Evolutionary conservation across 2,797 vertebrate species (phyloP).

Genomic region (Pogoniulus pusillus): DNA sequence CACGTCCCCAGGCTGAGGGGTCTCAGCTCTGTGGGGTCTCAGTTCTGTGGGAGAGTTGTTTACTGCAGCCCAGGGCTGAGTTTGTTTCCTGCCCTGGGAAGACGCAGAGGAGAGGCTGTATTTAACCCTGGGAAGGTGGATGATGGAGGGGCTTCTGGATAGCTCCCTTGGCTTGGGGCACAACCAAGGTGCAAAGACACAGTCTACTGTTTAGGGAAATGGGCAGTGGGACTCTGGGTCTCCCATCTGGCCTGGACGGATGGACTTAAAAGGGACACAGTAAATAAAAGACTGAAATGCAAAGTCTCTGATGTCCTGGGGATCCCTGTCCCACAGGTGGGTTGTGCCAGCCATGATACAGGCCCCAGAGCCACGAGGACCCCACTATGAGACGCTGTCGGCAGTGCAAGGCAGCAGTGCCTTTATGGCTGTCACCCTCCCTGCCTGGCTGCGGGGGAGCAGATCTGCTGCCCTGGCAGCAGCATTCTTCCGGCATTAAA

Average conservation of each 20-base stretch:
- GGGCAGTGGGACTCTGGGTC: neutral
- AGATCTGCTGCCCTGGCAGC: neutral
- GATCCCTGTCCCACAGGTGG: fast-evolving
- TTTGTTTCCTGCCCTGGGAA: neutral
- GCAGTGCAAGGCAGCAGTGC: neutral
- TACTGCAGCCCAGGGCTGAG: neutral
- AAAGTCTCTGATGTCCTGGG: neutral
- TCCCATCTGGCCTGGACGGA: neutral
- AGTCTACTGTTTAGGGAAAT: neutral
- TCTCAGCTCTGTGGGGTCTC: fast-evolving
- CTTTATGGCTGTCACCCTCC: neutral
- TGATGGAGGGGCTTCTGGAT: neutral
- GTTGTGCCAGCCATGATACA: neutral
- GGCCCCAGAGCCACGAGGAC: neutral
- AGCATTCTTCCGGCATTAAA: conserved; percentile 6
- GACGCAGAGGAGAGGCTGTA: neutral
- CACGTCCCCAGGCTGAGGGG: fast-evolving
- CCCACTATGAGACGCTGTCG: neutral
- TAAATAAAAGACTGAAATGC: neutral
- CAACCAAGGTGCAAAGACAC: neutral
- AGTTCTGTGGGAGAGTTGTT: fast-evolving
- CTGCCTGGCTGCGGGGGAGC: neutral
- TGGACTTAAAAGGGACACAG: neutral
- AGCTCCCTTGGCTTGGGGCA: neutral
- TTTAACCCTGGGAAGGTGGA: neutral